A percentile compares a stretch with the other conserved stretches of the same genome.
phyloP scores from a whole-genome alignment of 2,888 invertebrate genomes.

The Nezara viridula region DNA sequence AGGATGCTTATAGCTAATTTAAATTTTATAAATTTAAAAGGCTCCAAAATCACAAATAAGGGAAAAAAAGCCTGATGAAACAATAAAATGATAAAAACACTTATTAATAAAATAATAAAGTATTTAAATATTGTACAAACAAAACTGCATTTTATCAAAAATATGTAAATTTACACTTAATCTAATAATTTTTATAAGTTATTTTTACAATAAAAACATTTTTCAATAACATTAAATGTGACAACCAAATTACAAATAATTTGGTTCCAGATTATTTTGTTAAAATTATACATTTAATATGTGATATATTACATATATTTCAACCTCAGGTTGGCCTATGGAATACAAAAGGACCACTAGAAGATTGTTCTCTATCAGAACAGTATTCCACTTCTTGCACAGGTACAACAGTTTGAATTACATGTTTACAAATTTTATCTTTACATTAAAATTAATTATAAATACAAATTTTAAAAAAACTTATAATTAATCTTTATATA shows the following conservation, averaged over 20 bases:
- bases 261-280: slow-evolving; percentile 26
- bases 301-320: not conserved
- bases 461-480: slow-evolving; percentile 16
- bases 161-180: slow-evolving; percentile 54
- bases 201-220: slow-evolving; percentile 57
- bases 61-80: not conserved
- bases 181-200: slow-evolving; percentile 45
- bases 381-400: not conserved
- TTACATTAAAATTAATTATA: slow-evolving; percentile 28
- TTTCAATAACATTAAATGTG: slow-evolving; percentile 9
- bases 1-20: not conserved
- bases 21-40: slow-evolving; percentile 23
- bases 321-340: not conserved
- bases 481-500: slow-evolving; percentile 13
- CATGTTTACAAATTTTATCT: slow-evolving; percentile 9
- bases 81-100: slow-evolving; percentile 33
- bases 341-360: not conserved
- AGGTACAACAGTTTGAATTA: slow-evolving; percentile 18
- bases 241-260: slow-evolving; percentile 25
- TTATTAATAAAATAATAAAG: slow-evolving; percentile 1
- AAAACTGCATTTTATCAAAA: slow-evolving; percentile 56
- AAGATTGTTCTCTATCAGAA: not conserved
- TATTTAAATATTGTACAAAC: slow-evolving; percentile 27
- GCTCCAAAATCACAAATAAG: not conserved
- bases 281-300: not conserved